Conservation (phyloP, 2,888 invertebrate genomes). For the Cheilosia vernalis region DNA sequence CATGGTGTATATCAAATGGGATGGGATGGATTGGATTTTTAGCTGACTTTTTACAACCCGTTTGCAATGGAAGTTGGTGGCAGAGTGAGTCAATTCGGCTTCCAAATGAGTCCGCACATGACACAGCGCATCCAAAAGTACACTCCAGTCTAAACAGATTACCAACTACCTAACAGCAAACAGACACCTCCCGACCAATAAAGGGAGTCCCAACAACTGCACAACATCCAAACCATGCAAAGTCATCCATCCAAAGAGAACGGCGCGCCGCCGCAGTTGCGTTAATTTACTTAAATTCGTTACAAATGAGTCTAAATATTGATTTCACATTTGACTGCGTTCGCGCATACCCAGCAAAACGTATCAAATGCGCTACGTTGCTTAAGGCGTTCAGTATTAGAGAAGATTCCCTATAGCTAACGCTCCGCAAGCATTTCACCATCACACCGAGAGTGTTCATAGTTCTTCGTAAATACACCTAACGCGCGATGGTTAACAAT, state of each 20-base stretch:
- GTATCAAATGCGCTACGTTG: neutral
- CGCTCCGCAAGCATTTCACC: constrained; percentile 33
- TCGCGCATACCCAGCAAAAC: neutral
- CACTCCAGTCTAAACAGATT: neutral
- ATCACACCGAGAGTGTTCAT: constrained; percentile 41
- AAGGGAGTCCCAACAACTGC: constrained; percentile 20
- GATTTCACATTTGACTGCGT: constrained; percentile 62
- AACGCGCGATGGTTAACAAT: constrained; percentile 38
- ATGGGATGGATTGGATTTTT: neutral
- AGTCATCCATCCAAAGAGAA: constrained; percentile 22
- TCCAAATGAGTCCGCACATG: too few species aligned
- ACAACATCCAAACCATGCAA: neutral
- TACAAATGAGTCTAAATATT: constrained; percentile 60
- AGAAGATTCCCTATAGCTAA: constrained; percentile 24
- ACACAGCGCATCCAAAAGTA: too few species aligned
- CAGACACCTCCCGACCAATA: neutral
- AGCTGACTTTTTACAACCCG: too few species aligned
- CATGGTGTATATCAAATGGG: neutral
- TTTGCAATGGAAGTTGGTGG: too few species aligned
- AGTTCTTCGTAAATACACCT: constrained; percentile 11
- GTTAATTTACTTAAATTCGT: constrained; percentile 53
- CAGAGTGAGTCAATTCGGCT: too few species aligned
- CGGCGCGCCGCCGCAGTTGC: constrained; percentile 50
- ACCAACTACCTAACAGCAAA: neutral
- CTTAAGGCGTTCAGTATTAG: neutral